These are phyloP conservation scores for Hirudo medicinalis DNA, from an alignment of 1,140 invertebrate genomes.

Conservation along the genomic window DNA sequence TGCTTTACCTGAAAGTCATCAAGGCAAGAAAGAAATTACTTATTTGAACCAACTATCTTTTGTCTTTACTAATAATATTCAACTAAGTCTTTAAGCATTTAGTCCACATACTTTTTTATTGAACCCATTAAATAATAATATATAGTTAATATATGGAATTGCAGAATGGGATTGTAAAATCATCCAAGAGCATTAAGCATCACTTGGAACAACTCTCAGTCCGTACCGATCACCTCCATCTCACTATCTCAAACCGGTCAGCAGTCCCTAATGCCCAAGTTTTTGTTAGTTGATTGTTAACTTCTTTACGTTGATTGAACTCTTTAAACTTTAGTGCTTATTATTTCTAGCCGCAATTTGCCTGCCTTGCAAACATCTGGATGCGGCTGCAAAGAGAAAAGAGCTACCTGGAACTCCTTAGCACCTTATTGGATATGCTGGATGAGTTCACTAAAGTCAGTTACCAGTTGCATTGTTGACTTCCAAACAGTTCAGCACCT, in stretches of 20 bases:
- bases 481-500: too few relatives aligned
- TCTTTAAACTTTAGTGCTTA: too few relatives aligned
- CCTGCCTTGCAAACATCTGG: conserved; percentile 41
- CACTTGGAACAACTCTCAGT: conserved; percentile 29
- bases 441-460: conserved; percentile 38
- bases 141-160: too few relatives aligned
- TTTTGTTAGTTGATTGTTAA: conserved; percentile 35
- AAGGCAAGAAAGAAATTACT: not conserved
- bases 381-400: conserved; percentile 43
- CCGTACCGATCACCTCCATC: conserved; percentile 39
- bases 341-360: conserved; percentile 40
- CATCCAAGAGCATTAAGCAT: conserved; percentile 13
- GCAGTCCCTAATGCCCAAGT: conserved; percentile 42
- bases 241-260: conserved; percentile 40
- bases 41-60: too few relatives aligned
- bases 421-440: conserved; percentile 40
- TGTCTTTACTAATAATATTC: too few relatives aligned
- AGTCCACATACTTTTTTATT: too few relatives aligned
- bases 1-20: conserved; percentile 6
- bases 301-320: not conserved
- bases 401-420: conserved; percentile 40
- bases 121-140: too few relatives aligned
- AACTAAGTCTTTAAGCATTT: too few relatives aligned
- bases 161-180: too few relatives aligned
- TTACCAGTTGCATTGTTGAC: too few relatives aligned